These are phyloP conservation scores for Lates calcarifer DNA, from an alignment of 2,113 vertebrate genomes.

Conservation along the genomic window DNA sequence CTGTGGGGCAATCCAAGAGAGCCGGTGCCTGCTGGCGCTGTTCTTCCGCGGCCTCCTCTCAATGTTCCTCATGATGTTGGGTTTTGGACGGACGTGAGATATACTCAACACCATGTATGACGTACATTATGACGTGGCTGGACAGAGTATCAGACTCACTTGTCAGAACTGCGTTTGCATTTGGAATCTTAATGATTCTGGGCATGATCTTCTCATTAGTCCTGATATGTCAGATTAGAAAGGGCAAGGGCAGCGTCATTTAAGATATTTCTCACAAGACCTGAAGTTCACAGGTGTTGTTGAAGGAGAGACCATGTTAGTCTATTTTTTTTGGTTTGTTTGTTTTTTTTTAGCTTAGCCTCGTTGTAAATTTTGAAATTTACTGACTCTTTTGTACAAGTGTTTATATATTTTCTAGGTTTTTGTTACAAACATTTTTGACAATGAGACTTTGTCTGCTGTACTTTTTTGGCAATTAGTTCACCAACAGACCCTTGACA, in stretches of 20 bases:
- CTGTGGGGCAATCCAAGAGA: background rate
- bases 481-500: no score
- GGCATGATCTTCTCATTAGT: slow-evolving; percentile 14
- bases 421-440: background rate
- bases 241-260: background rate
- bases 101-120: background rate
- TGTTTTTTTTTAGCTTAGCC: background rate
- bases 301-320: no score
- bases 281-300: background rate
- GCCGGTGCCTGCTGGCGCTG: slow-evolving; percentile 13
- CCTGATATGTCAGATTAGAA: background rate
- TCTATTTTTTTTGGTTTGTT: background rate
- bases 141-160: background rate
- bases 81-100: background rate
- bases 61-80: slow-evolving; percentile 2
- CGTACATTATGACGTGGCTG: slow-evolving; percentile 4
- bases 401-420: background rate
- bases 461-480: background rate
- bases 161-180: background rate
- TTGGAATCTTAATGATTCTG: slow-evolving; percentile 4
- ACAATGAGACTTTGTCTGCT: background rate
- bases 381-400: background rate
- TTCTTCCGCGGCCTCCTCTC: slow-evolving; percentile 34
- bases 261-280: background rate
- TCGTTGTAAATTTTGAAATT: background rate